Evolutionary conservation across 2,888 invertebrate genomes (phyloP).

Genomic region (Tineola bisselliella): DNA sequence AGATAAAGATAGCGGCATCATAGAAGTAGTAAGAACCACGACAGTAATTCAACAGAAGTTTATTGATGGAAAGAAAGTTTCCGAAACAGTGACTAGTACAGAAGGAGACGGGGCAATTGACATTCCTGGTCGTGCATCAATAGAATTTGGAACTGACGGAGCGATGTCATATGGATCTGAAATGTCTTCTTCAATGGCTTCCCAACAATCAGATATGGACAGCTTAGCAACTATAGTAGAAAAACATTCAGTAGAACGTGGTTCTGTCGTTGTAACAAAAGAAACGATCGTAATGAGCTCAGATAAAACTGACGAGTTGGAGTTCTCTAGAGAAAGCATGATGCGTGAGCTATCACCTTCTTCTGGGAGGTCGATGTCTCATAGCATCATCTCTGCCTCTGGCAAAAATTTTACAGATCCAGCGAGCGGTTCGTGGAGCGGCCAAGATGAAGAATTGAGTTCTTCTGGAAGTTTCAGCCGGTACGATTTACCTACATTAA

Average conservation of each 20-base stretch:
- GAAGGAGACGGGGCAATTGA: slow-evolving; percentile 57
- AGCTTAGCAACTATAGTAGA: slow-evolving; percentile 62
- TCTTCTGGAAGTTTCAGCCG: slow-evolving; percentile 64
- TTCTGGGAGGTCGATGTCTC: slow-evolving; percentile 60
- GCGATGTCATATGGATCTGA: slow-evolving; percentile 58
- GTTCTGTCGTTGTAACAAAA: slow-evolving; percentile 51
- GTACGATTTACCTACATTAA: slow-evolving; percentile 25
- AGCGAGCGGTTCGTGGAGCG: slow-evolving; percentile 65
- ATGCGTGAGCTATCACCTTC: slow-evolving; percentile 62
- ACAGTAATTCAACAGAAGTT: slow-evolving; percentile 57
- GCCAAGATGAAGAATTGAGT: slow-evolving; percentile 62
- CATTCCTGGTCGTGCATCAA: slow-evolving; percentile 42
- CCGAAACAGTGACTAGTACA: slow-evolving; percentile 49
- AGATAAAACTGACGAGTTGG: slow-evolving; percentile 55
- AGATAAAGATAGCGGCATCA: slow-evolving; percentile 40
- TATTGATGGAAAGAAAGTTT: slow-evolving; percentile 59
- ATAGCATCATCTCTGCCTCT: slow-evolving; percentile 51
- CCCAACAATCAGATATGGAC: slow-evolving; percentile 61
- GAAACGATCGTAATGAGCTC: slow-evolving; percentile 41
- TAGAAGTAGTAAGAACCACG: slow-evolving; percentile 54
- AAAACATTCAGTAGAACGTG: slow-evolving; percentile 49
- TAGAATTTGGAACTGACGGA: slow-evolving; percentile 33
- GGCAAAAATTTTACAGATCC: slow-evolving; percentile 68
- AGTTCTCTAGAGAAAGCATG: slow-evolving; percentile 46
- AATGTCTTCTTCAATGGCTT: slow-evolving; percentile 61